Percentiles rank a stretch among this genome's conserved stretches.
Conservation (phyloP, 1,140 invertebrate genomes). For the Ceratina japonica region DNA sequence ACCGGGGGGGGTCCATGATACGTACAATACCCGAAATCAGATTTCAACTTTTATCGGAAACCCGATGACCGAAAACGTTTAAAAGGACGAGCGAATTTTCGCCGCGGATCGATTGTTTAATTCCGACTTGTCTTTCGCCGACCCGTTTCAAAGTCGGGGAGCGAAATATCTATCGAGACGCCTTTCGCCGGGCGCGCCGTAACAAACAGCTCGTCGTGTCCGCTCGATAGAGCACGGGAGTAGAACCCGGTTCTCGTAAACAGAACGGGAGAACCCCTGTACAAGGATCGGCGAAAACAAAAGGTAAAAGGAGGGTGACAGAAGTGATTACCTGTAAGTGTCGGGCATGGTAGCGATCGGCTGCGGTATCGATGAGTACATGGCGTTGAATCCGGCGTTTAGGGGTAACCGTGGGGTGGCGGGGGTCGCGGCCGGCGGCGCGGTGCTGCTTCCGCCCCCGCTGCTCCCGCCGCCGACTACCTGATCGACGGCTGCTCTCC, state of each 20-base stretch:
- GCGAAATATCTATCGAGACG: no score
- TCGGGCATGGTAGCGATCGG: conserved; percentile 96
- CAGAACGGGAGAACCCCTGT: no score
- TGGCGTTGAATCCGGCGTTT: conserved; percentile 94
- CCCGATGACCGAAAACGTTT: background rate
- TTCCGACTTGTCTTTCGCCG: no score
- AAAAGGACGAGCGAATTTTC: background rate
- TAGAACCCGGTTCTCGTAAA: no score
- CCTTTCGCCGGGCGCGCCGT: no score
- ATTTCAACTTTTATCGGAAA: background rate
- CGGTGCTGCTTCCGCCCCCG: conserved; percentile 79
- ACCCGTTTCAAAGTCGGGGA: no score
- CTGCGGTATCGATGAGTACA: conserved; percentile 97
- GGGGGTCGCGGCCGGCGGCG: conserved; percentile 82
- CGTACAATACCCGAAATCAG: background rate
- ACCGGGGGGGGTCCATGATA: background rate
- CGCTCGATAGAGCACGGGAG: no score
- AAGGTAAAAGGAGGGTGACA: conserved; percentile 44
- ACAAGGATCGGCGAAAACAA: background rate
- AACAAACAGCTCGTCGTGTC: no score
- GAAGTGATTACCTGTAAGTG: conserved; percentile 89
- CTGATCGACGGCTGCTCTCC: conserved; percentile 83
- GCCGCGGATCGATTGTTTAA: no score
- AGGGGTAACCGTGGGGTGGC: conserved; percentile 86
- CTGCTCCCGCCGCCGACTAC: conserved; percentile 76